These are phyloP conservation scores for Flexamia atlantica DNA, from an alignment of 2,888 invertebrate genomes.

Conservation along the genomic window DNA sequence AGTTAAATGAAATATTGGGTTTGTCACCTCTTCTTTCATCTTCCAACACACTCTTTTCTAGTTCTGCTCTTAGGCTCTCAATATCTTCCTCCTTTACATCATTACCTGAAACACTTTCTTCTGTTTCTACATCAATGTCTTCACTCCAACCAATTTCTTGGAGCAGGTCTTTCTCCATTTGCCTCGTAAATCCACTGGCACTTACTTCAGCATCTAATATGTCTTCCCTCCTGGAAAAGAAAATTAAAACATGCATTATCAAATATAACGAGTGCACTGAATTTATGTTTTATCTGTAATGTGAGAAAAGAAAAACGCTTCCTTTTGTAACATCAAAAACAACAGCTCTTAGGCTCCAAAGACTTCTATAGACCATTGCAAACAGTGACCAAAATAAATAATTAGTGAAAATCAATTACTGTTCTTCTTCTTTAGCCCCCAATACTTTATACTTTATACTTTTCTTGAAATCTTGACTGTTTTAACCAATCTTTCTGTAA, in stretches of 20 bases:
- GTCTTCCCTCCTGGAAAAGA: constrained; percentile 83
- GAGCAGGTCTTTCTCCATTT: constrained; percentile 86
- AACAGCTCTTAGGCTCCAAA: too few species aligned
- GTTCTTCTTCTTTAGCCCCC: too few species aligned
- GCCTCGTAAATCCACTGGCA: constrained; percentile 93
- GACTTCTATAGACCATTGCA: too few species aligned
- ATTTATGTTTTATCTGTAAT: too few species aligned
- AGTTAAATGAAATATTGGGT: neutral
- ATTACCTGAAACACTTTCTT: constrained; percentile 69
- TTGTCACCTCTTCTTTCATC: constrained; percentile 35
- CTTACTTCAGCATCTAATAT: constrained; percentile 92
- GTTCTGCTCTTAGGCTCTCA: constrained; percentile 66
- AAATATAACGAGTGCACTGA: too few species aligned
- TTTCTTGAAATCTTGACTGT: too few species aligned
- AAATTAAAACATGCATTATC: neutral
- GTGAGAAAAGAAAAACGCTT: too few species aligned
- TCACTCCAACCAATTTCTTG: constrained; percentile 77
- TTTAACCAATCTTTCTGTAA: too few species aligned
- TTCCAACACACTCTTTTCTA: constrained; percentile 63
- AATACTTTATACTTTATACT: too few species aligned
- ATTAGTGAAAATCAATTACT: too few species aligned
- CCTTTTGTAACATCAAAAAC: neutral
- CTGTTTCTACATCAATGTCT: constrained; percentile 71
- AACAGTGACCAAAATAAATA: too few species aligned
- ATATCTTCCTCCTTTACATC: constrained; percentile 66